Conservation (phyloP, 2,797 vertebrate genomes). For the Halcyon leucocephala region DNA sequence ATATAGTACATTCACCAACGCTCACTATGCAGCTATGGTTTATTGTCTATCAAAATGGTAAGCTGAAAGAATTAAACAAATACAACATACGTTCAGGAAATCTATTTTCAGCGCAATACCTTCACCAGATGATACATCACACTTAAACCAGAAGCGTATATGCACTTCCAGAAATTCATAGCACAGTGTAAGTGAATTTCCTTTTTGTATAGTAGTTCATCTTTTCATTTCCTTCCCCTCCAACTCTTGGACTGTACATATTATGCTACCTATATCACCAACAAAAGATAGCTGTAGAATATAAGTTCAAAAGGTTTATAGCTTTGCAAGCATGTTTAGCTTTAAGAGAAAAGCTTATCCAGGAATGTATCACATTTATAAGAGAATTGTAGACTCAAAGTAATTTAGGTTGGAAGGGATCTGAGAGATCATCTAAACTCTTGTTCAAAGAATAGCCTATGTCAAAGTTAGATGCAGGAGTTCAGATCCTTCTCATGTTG, state of each 20-base stretch:
- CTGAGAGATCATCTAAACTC: not conserved
- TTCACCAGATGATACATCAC: conserved; percentile 51
- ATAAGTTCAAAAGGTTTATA: not conserved
- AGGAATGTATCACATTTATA: not conserved
- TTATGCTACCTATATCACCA: not conserved
- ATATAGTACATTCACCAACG: not conserved
- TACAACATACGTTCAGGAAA: conserved; percentile 47
- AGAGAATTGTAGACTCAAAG: not conserved
- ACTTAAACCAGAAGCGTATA: not conserved
- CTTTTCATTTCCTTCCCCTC: conserved; percentile 39
- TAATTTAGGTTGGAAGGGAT: not conserved
- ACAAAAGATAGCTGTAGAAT: not conserved
- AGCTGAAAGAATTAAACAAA: conserved; percentile 52
- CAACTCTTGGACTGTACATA: not conserved
- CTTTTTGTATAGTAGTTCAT: conserved; percentile 35
- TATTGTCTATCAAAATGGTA: conserved; percentile 25
- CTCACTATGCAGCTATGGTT: not conserved
- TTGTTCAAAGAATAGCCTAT: not conserved
- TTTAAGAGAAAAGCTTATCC: not conserved
- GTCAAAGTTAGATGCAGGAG: not conserved
- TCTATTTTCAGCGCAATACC: conserved; percentile 54
- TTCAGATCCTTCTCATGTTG: not conserved
- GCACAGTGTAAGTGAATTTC: conserved; percentile 53
- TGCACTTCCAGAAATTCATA: conserved; percentile 71
- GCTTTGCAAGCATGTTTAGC: not conserved